Percentiles rank a stretch among this genome's conserved stretches.
Conservation (phyloP, 2,888 invertebrate species). For the Augiades crinisus region DNA sequence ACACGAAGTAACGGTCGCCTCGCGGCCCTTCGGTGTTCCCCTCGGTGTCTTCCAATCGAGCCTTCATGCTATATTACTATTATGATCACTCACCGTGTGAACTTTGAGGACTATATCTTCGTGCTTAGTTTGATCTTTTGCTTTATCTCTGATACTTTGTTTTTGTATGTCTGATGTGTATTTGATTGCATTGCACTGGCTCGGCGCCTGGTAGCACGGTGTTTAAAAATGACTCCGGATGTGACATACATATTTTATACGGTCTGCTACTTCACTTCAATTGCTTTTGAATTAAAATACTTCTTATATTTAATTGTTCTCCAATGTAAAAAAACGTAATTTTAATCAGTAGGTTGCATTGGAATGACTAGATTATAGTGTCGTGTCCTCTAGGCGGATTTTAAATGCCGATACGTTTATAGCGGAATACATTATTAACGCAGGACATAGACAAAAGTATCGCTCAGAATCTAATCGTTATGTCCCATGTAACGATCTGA, state of each 20-base stretch:
- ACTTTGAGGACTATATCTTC: conserved; percentile 5
- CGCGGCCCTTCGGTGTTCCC: conserved; percentile 27
- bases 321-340: too few species aligned
- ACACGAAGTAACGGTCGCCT: conserved; percentile 70
- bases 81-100: conserved; percentile 14
- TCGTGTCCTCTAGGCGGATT: background rate
- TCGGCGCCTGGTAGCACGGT: too few species aligned
- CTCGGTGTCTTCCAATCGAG: conserved; percentile 11
- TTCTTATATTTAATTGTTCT: too few species aligned
- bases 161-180: too few species aligned
- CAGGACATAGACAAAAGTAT: conserved; percentile 2
- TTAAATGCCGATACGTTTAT: conserved; percentile 3
- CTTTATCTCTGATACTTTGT: too few species aligned
- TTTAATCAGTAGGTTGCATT: too few species aligned
- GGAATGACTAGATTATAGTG: background rate
- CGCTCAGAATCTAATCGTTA: conserved; percentile 3
- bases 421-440: conserved; percentile 8
- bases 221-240: too few species aligned
- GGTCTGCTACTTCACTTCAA: too few species aligned
- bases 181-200: too few species aligned
- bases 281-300: too few species aligned
- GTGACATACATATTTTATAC: too few species aligned
- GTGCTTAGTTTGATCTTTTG: background rate
- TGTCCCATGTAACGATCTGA: too few species aligned
- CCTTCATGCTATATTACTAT: conserved; percentile 11